phyloP scores from a whole-genome alignment of 2,888 invertebrate species.

The Odontothrips loti region DNA sequence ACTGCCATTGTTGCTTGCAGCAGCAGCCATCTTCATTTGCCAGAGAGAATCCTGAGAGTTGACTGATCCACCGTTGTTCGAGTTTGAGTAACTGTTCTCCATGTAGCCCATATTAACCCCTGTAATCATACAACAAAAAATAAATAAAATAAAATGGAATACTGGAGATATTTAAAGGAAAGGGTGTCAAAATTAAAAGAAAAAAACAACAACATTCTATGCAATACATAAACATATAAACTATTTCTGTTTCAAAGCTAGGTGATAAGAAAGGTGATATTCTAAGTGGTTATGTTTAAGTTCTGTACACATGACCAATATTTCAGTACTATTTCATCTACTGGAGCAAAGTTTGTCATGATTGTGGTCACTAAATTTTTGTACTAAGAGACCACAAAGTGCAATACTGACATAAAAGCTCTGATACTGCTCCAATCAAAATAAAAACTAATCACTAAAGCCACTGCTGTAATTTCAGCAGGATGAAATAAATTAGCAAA shows the following conservation, averaged over 20 bases:
- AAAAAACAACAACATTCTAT: slow-evolving; percentile 28
- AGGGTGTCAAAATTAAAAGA: slow-evolving; percentile 26
- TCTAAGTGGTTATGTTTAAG: not conserved
- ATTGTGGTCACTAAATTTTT: too few species aligned
- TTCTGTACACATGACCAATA: too few species aligned
- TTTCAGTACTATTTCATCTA: too few species aligned
- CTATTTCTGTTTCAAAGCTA: not conserved
- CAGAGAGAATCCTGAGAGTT: slow-evolving; percentile 91
- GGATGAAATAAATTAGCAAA: not conserved
- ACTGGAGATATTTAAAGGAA: slow-evolving; percentile 33
- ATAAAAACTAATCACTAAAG: too few species aligned
- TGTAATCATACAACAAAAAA: slow-evolving; percentile 44
- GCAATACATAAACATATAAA: not conserved
- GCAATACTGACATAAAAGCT: too few species aligned
- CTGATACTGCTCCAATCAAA: too few species aligned
- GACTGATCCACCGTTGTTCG: slow-evolving; percentile 91
- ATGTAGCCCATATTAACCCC: slow-evolving; percentile 86
- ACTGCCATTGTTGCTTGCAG: slow-evolving; percentile 62
- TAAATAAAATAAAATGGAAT: slow-evolving; percentile 31
- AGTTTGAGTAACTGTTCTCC: slow-evolving; percentile 88
- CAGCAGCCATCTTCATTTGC: slow-evolving; percentile 89
- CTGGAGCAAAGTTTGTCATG: too few species aligned
- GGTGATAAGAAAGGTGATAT: not conserved
- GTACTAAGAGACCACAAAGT: too few species aligned
- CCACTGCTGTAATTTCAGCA: too few species aligned